Conservation (phyloP, 2,888 invertebrate species). For the Amblyjoppa fuscipennis region DNA sequence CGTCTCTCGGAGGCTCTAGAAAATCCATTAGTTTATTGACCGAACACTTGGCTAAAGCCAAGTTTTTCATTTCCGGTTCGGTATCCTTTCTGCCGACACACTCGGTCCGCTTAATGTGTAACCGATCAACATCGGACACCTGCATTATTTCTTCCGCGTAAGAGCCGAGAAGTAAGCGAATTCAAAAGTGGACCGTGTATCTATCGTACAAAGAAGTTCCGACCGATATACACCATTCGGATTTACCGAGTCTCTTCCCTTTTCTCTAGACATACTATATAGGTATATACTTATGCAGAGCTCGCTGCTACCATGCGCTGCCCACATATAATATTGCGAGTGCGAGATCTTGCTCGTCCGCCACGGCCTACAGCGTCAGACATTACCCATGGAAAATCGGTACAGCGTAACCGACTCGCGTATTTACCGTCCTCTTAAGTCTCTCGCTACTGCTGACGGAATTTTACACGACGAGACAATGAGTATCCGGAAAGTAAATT, state of each 20-base stretch:
- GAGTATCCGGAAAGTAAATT: conserved; percentile 29
- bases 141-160: conserved; percentile 5
- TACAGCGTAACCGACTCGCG: conserved; percentile 35
- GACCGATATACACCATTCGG: conserved; percentile 3
- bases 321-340: conserved; percentile 10
- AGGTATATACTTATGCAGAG: background rate
- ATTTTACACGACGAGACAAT: conserved; percentile 20
- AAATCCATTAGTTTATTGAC: conserved; percentile 9
- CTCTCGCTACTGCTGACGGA: background rate
- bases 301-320: background rate
- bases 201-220: conserved; percentile 18
- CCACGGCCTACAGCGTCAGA: background rate
- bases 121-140: conserved; percentile 8
- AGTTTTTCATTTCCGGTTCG: conserved; percentile 53
- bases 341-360: conserved; percentile 16
- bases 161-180: background rate
- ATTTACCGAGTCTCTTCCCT: background rate
- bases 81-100: conserved; percentile 38
- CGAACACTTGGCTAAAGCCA: background rate
- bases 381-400: conserved; percentile 34
- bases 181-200: background rate
- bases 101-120: conserved; percentile 26
- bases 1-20: conserved; percentile 3
- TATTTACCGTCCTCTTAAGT: conserved; percentile 14
- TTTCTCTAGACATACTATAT: background rate